Evolutionary conservation across 1,140 invertebrate species (phyloP).

Genomic region (Microplitis mediator): DNA sequence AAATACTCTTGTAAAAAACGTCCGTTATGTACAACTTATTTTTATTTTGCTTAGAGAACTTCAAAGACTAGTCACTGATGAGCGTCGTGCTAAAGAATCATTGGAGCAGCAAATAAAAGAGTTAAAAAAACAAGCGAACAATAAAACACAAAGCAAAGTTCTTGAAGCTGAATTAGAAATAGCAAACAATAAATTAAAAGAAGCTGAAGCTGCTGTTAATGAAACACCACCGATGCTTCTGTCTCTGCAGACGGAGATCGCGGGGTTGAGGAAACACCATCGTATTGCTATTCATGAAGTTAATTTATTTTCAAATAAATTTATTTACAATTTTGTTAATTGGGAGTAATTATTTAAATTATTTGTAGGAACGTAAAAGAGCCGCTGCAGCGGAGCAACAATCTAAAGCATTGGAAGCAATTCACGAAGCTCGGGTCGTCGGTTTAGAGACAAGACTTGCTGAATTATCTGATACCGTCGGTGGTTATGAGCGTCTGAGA

Average conservation of each 20-base stretch:
- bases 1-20: not conserved
- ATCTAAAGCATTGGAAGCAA: conserved; percentile 68
- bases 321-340: no score
- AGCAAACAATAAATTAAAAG: conserved; percentile 68
- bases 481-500: conserved; percentile 76
- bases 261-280: conserved; percentile 74
- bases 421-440: conserved; percentile 78
- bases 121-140: conserved; percentile 60
- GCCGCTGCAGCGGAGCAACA: conserved; percentile 72
- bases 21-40: not conserved
- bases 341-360: not conserved
- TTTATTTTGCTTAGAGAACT: conserved; percentile 62
- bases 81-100: conserved; percentile 68
- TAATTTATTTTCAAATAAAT: conserved; percentile 1
- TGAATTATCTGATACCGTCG: conserved; percentile 79
- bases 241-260: conserved; percentile 75
- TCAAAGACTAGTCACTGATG: conserved; percentile 69
- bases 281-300: conserved; percentile 70
- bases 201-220: conserved; percentile 64
- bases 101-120: conserved; percentile 66
- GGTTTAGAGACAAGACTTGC: conserved; percentile 78
- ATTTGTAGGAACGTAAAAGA: conserved; percentile 68
- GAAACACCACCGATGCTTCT: conserved; percentile 69
- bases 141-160: conserved; percentile 65
- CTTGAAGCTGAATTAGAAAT: conserved; percentile 70